Evolutionary conservation across 2,113 vertebrate genomes (phyloP).

Genomic region (Vombatus ursinus): DNA sequence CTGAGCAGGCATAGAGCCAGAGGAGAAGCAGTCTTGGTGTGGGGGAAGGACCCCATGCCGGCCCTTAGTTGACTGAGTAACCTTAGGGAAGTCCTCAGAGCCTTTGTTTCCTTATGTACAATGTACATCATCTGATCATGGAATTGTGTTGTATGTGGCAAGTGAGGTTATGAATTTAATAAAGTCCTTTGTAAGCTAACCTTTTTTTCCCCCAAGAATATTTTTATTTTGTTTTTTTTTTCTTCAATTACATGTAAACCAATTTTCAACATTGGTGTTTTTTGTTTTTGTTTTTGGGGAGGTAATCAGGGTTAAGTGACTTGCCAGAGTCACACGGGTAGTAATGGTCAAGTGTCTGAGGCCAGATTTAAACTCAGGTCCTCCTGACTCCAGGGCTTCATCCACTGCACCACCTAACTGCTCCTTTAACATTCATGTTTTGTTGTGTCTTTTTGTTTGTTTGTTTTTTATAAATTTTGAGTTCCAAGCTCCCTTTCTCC

Average conservation of each 20-base stretch:
- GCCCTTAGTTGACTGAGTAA: neutral
- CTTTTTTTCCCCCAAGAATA: neutral
- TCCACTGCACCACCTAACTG: too few species aligned
- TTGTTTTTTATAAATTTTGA: neutral
- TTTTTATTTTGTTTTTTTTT: neutral
- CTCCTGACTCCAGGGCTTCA: too few species aligned
- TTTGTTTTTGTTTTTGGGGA: too few species aligned
- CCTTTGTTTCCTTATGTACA: neutral
- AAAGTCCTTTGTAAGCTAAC: neutral
- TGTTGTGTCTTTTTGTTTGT: too few species aligned
- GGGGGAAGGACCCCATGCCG: too few species aligned
- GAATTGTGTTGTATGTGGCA: neutral
- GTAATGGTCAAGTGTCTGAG: too few species aligned
- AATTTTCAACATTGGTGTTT: neutral
- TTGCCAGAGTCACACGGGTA: too few species aligned
- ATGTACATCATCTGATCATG: neutral
- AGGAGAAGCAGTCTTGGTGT: neutral
- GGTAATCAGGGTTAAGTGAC: too few species aligned
- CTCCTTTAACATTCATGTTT: too few species aligned
- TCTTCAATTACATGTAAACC: neutral
- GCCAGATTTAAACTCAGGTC: too few species aligned
- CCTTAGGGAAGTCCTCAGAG: neutral
- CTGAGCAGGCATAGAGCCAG: neutral
- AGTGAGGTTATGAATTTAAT: neutral
- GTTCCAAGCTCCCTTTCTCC: neutral